Evolutionary conservation across 2,113 vertebrate genomes (phyloP), one percentile per base, ranked within the genome.

Genomic region (Osmerus eperlanus): DNA sequence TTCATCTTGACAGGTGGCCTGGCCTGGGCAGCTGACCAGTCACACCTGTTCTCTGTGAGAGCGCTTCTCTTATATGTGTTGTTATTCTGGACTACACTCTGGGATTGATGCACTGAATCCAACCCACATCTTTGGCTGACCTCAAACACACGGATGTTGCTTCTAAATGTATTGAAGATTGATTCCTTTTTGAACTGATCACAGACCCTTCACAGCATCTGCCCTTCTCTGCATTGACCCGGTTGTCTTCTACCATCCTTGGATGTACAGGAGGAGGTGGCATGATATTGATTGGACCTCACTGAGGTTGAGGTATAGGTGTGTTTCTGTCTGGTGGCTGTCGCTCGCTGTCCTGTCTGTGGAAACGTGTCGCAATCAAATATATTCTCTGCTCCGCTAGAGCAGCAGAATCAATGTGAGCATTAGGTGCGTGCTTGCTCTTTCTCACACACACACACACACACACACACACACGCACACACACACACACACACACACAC

Each of bases 111-210:
- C 23, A 54, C 2, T 3, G 36, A 64, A 60, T 21, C 55, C 55
- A 47, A 59, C 58, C 55, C 32, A 12, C 56, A 19, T 41, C 58
- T 51, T 52, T 15, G 16, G 51, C 9, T 51, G 21, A 18, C 3
- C 54, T 14, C 16, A 16, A 56, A 56, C 14, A 56, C 54, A n/a
- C 3, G 14, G 36, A 19, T 12, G 14, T 47, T 16, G n/a, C 25
- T 62, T 71, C 41, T 16, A 62, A 63, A 51, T 53, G 19, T 19
- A 52, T 29, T 71, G 32, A 53, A 71, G 59, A 71, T 63, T 61
- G 69, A 71, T 71, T 62, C 15, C 21, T 71, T 25, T 71, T 23
- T 28, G 3, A 18, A 21, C 68, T 6, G 3, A 11, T 21, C 56
- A 14, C 56, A 59, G 21, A 11, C n/a, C 21, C n/a, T 2, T 21